Percentiles rank a stretch among this genome's conserved stretches.
Conservation (phyloP, 1,140 invertebrate genomes). For the Saxidomus purpurata region DNA sequence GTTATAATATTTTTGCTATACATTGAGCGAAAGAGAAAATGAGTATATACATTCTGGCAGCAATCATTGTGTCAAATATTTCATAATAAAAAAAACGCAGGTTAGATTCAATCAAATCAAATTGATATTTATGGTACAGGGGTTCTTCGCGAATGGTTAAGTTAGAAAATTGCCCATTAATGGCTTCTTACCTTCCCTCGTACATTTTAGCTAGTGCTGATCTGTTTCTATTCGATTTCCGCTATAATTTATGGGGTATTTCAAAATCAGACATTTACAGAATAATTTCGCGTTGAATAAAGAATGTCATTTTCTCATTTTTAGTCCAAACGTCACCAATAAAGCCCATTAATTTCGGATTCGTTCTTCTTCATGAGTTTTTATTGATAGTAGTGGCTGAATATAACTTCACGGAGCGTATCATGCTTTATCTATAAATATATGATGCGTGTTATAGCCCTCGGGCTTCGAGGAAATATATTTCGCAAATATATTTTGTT, state of each 20-base stretch:
- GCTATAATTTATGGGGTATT: slow-evolving; percentile 61
- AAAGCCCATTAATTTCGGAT: slow-evolving; percentile 43
- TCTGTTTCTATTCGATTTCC: slow-evolving; percentile 37
- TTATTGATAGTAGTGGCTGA: not conserved
- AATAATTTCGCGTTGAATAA: slow-evolving; percentile 39
- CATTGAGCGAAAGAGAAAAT: not conserved
- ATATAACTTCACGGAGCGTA: not conserved
- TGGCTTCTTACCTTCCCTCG: not conserved
- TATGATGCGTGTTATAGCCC: not conserved
- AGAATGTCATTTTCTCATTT: slow-evolving; percentile 51
- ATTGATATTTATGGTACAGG: slow-evolving; percentile 45
- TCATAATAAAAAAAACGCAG: slow-evolving; percentile 24
- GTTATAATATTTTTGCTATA: not conserved
- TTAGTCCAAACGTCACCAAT: slow-evolving; percentile 39
- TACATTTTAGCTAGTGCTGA: not conserved
- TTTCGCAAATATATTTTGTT: not conserved
- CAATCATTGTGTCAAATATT: slow-evolving; percentile 35
- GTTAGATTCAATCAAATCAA: slow-evolving; percentile 24
- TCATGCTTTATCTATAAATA: not conserved
- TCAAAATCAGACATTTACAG: slow-evolving; percentile 23
- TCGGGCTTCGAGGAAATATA: not conserved
- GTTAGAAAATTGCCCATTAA: slow-evolving; percentile 20
- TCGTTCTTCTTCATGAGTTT: slow-evolving; percentile 3
- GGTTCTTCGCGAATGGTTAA: slow-evolving; percentile 28
- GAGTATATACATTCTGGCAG: slow-evolving; percentile 18